Conservation (phyloP, 2,888 invertebrate genomes). For the Sinhomidia bicolor region DNA sequence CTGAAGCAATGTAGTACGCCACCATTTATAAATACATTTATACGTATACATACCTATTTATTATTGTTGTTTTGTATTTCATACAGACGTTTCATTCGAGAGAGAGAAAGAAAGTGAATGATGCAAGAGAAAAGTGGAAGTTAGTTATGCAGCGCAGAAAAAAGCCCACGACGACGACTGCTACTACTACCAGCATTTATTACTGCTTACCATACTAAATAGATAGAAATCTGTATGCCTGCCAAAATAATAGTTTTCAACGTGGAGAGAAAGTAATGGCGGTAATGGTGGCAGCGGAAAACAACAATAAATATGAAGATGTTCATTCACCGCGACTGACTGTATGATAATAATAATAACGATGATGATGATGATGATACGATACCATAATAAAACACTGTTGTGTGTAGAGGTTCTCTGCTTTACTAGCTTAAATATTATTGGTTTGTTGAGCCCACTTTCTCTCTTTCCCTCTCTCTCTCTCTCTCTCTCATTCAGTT, state of each 20-base stretch:
- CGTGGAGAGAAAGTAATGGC: neutral
- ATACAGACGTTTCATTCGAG: neutral
- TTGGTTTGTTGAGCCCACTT: conserved; percentile 62
- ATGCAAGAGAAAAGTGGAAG: conserved; percentile 43
- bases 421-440: conserved; percentile 68
- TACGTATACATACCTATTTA: neutral
- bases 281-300: conserved; percentile 16
- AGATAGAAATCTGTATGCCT: neutral
- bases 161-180: no score
- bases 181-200: no score
- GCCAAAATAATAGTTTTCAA: conserved; percentile 19
- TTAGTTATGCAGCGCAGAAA: conserved; percentile 49
- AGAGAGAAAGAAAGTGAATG: conserved; percentile 16
- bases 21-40: no score
- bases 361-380: conserved; percentile 60
- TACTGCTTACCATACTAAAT: conserved; percentile 34
- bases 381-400: no score
- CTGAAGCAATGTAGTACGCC: no score
- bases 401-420: conserved; percentile 58
- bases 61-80: neutral
- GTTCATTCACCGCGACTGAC: conserved; percentile 9
- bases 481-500: conserved; percentile 4
- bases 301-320: conserved; percentile 59
- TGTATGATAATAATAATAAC: no score
- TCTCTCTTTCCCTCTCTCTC: conserved; percentile 11